Percentiles rank a stretch among this genome's conserved stretches.
These are phyloP conservation scores for Morus bassanus DNA, from an alignment of 2,797 vertebrate genomes.

Conservation along the genomic window DNA sequence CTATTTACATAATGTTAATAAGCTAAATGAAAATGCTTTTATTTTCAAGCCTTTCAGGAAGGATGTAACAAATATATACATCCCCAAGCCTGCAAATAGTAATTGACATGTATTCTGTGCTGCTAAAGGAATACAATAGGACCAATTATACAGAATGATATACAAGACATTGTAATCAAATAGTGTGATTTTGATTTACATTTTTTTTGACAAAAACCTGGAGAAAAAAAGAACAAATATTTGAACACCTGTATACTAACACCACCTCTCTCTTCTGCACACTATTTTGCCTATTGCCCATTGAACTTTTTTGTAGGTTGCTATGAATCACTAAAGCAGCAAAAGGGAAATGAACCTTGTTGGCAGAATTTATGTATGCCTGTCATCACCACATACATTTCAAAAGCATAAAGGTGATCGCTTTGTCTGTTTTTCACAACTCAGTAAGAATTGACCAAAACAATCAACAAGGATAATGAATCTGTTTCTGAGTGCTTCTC, in stretches of 20 bases:
- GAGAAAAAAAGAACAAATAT: not conserved
- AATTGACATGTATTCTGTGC: slow-evolving; percentile 6
- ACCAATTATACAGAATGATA: not conserved
- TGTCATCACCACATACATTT: not conserved
- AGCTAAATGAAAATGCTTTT: slow-evolving; percentile 58
- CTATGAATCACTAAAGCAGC: not conserved
- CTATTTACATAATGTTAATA: slow-evolving; percentile 72
- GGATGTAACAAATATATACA: not conserved
- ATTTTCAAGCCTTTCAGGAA: slow-evolving; percentile 41
- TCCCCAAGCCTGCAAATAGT: not conserved
- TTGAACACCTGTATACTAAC: not conserved
- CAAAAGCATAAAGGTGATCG: not conserved
- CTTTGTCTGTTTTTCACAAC: not conserved
- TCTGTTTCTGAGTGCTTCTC: not conserved
- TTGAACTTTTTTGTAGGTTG: not conserved
- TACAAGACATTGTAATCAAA: slow-evolving; percentile 1
- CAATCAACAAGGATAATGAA: not conserved
- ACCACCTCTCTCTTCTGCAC: not conserved
- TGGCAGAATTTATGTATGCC: not conserved
- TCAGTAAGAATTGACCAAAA: not conserved
- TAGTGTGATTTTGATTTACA: not conserved
- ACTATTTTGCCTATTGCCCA: not conserved
- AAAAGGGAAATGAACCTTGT: not conserved
- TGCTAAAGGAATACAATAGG: slow-evolving; percentile 27
- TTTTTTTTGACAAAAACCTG: not conserved